These are phyloP conservation scores for Drosophila nr. perissopoda DNA, from an alignment of 2,888 invertebrate species.

Conservation along the genomic window DNA sequence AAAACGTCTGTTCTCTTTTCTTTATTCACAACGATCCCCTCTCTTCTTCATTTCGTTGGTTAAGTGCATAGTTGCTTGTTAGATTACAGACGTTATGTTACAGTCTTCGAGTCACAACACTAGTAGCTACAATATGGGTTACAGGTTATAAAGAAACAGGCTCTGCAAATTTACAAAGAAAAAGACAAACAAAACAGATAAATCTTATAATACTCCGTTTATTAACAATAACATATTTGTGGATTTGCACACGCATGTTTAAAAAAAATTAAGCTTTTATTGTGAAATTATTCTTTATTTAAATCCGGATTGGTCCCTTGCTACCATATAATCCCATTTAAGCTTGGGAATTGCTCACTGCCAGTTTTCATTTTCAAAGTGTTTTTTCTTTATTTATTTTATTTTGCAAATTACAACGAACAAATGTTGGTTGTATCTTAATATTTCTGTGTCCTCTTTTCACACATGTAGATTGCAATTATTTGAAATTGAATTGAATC, in stretches of 20 bases:
- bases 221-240: background rate
- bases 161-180: background rate
- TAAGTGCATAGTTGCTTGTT: no score
- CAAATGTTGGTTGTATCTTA: conserved; percentile 4
- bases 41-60: no score
- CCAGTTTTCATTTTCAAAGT: background rate
- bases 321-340: background rate
- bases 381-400: background rate
- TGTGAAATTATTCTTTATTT: background rate
- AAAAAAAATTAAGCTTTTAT: background rate
- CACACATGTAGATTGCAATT: conserved; percentile 58
- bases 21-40: no score
- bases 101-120: no score
- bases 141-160: background rate
- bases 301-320: background rate
- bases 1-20: no score
- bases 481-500: conserved; percentile 70
- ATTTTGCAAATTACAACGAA: background rate
- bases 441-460: conserved; percentile 8
- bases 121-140: background rate
- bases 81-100: no score
- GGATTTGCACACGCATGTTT: background rate
- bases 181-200: background rate
- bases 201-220: background rate
- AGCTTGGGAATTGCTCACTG: background rate